These are phyloP conservation scores for Drosophila sp. DNA, from an alignment of 1,140 invertebrate genomes.

Conservation along the genomic window DNA sequence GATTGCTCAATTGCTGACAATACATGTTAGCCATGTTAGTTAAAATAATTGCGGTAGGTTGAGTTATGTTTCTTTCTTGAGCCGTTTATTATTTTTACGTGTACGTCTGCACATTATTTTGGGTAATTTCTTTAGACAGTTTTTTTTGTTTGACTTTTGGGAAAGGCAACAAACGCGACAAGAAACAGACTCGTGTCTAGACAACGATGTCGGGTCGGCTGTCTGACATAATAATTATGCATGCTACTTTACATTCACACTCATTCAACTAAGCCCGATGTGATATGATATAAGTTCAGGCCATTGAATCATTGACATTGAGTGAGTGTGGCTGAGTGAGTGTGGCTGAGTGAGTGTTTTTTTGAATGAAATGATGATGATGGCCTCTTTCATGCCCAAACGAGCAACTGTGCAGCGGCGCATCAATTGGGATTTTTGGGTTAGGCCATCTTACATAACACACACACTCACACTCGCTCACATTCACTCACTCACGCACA, in stretches of 20 bases:
- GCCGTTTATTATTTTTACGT: conserved; percentile 50
- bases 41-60: conserved; percentile 71
- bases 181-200: conserved; percentile 27
- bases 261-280: conserved; percentile 40
- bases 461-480: conserved; percentile 12
- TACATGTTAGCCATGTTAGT: conserved; percentile 24
- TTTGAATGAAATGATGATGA: conserved; percentile 11
- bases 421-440: conserved; percentile 63
- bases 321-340: conserved; percentile 23
- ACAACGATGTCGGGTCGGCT: conserved; percentile 25
- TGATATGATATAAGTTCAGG: conserved; percentile 58
- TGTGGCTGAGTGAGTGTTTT: conserved; percentile 31
- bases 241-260: conserved; percentile 65
- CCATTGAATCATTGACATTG: conserved; percentile 23
- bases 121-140: conserved; percentile 37
- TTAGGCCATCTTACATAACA: conserved; percentile 54
- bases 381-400: conserved; percentile 26
- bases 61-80: conserved; percentile 33
- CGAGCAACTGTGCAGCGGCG: conserved; percentile 44
- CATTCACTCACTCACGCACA: conserved; percentile 3
- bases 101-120: conserved; percentile 29
- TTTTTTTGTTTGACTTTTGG: conserved; percentile 53
- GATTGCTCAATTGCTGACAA: conserved; percentile 49
- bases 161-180: conserved; percentile 49
- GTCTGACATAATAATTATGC: conserved; percentile 79